These are phyloP conservation scores for Mirza zaza DNA, from an alignment of 2,113 vertebrate species.

Conservation along the genomic window DNA sequence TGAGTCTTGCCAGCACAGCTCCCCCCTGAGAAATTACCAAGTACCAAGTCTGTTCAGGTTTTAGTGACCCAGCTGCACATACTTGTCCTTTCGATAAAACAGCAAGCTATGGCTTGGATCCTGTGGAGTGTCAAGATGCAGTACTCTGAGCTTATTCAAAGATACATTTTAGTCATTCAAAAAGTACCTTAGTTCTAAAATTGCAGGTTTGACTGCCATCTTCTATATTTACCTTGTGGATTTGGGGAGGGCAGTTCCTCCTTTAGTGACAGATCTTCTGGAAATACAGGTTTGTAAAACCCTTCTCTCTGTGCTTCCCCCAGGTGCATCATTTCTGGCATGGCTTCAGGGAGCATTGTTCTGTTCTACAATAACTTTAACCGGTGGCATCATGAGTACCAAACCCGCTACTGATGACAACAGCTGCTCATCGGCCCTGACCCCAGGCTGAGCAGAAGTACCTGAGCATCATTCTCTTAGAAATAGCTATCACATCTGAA, in stretches of 20 bases:
- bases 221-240: not conserved
- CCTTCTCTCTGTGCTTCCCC: not conserved
- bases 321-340: slow-evolving; percentile 98
- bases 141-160: not conserved
- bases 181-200: not conserved
- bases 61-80: not conserved
- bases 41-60: fast-evolving
- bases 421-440: not conserved
- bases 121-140: not conserved
- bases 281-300: not conserved
- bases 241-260: not conserved
- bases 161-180: not conserved
- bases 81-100: not conserved
- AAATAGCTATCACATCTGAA: slow-evolving; percentile 86
- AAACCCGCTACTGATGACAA: slow-evolving; percentile 92
- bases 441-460: not conserved
- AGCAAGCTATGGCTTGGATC: not conserved
- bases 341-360: slow-evolving; percentile 98
- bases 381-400: slow-evolving; percentile 98
- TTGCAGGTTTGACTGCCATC: not conserved
- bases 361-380: slow-evolving; percentile 99
- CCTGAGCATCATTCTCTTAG: slow-evolving; percentile 44
- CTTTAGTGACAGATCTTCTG: fast-evolving
- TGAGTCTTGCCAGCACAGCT: too few relatives aligned
- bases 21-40: not conserved